Base-by-base conservation (phyloP, 1,140 invertebrate genomes). In the Drosophila carrolli region DNA sequence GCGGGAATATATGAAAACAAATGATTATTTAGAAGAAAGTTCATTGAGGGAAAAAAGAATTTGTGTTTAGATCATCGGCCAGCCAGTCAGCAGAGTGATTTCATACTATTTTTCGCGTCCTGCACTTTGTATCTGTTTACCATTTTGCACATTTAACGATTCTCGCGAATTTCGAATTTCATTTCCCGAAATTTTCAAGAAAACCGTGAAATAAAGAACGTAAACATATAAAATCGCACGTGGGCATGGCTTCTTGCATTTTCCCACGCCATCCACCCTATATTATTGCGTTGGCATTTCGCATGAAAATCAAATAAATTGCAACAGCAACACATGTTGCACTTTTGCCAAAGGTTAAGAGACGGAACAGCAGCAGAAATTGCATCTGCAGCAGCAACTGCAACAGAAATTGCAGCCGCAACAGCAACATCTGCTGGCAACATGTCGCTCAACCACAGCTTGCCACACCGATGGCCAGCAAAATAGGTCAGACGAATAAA, bases 351-450 rank as follows among this genome's bases (percentile, higher is more conserved):
- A 59, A 67, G 53, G 51, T 75, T 55, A 75, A 27, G 47, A 74
- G 68, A 48, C 71, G 47, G 13, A 29, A 8, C 10, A 48, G 46
- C 48, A 35, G 35, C 50, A 61, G n/a, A 51, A 51, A 48, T 32
- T 50, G 48, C 48, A 50, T 50, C 27, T 32, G n/a, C 48, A 50
- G 19, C 62, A 47, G 9, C 51, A 47, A 59, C 55, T 48, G 47
- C 40, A 41, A 29, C 50, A 61, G 48, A 51, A 51, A 57, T 60
- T 55, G 32, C 47, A 40, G 35, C 9, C 44, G 41, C 56, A 67
- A 29, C 29, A 55, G 46, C 53, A 81, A 58, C 79, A 82, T 82
- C 68, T 83, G 80, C 58, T 67, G 23, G 72, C 81, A 84, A 73
- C 81, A 85, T 83, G 76, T 84, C 50, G 71, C 66, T 66, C 65